These are phyloP conservation scores for Onychostoma macrolepis DNA, from an alignment of 2,113 vertebrate genomes.

Conservation along the genomic window DNA sequence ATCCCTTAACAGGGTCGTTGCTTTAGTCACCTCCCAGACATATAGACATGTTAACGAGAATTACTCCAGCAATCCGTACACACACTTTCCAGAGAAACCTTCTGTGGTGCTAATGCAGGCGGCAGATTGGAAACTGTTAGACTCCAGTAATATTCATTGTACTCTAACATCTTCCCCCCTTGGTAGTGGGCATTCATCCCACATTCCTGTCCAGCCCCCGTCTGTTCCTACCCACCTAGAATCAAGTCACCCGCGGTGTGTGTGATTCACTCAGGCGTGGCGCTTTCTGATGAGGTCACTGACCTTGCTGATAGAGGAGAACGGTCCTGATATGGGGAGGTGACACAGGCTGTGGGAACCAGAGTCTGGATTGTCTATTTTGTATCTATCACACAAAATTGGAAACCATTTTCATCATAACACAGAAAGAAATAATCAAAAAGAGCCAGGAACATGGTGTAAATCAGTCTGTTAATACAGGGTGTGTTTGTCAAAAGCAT, in stretches of 20 bases:
- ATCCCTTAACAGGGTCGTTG: slow-evolving; percentile 14
- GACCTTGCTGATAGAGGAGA: slow-evolving; percentile 72
- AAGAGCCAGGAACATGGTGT: not conserved
- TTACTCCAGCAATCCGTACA: not conserved
- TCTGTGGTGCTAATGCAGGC: not conserved
- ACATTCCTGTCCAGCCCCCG: not conserved
- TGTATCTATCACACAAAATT: not conserved
- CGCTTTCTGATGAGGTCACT: slow-evolving; percentile 74
- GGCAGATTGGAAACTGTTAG: not conserved
- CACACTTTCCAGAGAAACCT: not conserved
- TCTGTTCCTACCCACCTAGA: slow-evolving; percentile 5
- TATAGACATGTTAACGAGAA: not conserved
- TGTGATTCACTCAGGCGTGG: slow-evolving; percentile 65
- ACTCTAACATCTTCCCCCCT: not conserved
- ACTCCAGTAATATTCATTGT: not conserved
- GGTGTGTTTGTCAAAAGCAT: not conserved
- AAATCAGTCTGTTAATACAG: not conserved
- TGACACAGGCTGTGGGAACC: slow-evolving; percentile 74
- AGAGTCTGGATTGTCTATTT: slow-evolving; percentile 56
- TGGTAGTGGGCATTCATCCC: not conserved
- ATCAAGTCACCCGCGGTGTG: slow-evolving; percentile 46
- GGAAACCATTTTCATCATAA: not conserved
- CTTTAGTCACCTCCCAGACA: slow-evolving; percentile 14
- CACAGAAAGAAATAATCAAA: not conserved
- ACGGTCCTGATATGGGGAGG: slow-evolving; percentile 70